Conservation (phyloP, 2,888 invertebrate species). For the Diarsia dahlii region DNA sequence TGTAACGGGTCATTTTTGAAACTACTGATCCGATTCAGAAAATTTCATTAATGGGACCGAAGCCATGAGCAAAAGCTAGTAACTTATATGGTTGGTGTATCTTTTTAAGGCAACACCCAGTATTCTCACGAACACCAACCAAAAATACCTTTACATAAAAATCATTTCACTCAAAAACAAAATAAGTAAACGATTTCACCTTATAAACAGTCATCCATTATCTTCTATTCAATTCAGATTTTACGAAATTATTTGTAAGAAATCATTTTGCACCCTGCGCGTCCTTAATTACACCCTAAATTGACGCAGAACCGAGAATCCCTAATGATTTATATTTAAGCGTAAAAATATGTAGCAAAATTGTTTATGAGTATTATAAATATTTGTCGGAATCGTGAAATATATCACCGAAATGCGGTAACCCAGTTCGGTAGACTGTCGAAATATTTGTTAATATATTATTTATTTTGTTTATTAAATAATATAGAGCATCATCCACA, state of each 20-base stretch:
- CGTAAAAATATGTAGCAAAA: constrained; percentile 17
- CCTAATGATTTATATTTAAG: constrained; percentile 43
- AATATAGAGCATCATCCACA: constrained; percentile 21
- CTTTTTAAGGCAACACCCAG: background rate
- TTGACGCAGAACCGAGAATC: constrained; percentile 39
- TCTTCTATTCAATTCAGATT: constrained; percentile 4
- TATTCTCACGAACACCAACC: background rate
- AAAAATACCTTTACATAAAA: background rate
- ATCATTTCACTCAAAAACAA: background rate
- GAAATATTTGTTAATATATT: background rate
- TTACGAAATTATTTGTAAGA: constrained; percentile 18
- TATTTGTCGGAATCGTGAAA: constrained; percentile 38
- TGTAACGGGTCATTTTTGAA: too few relatives aligned
- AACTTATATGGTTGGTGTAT: background rate
- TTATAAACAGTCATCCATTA: background rate
- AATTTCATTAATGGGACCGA: too few relatives aligned
- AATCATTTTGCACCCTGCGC: constrained; percentile 12
- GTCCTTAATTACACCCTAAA: constrained; percentile 37
- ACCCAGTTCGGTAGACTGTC: background rate
- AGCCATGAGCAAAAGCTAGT: too few relatives aligned
- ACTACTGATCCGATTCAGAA: too few relatives aligned
- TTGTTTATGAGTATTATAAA: constrained; percentile 30
- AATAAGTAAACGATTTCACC: background rate
- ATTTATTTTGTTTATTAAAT: constrained; percentile 44
- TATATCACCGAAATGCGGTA: constrained; percentile 21